Base-by-base conservation (phyloP, 92 coral and sea anemone species). In the Plumapathes pennacea region DNA sequence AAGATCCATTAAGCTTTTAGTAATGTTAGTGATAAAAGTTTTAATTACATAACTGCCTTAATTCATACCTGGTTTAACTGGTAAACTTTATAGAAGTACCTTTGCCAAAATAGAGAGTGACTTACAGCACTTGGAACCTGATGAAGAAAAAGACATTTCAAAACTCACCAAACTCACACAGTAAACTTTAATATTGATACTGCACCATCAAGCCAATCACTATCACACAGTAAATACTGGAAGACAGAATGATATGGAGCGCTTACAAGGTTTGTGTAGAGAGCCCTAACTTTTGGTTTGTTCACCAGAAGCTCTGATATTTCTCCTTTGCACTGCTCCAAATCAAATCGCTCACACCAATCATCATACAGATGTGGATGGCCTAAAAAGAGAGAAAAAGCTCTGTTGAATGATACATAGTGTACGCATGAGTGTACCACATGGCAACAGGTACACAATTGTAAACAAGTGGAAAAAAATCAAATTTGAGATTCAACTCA, bases 231-330 rank as follows among this genome's bases (percentile, higher is more conserved):
- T 36, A 36, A n/a, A 7, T n/a, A 36, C 40, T 36, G 40, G 40
- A 36, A 7, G n/a, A 36, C 40, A 36, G 9, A 36, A 36, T n/a
- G n/a, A n/a, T n/a, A n/a, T n/a, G n/a, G n/a, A 9, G 10, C 36
- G 70, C 96, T 51, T 56, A 94, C 99, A 78, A 88, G 67, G 51
- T 84, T 94, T 9, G 99, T 90, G 39, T 94, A 94, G 28, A 94
- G 76, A 21, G 96, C 77, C 47, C 99, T 81, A 12, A 94, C 77
- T 63, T 94, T 95, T 20, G 95, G 85, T n/a, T 76, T 85, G 69
- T 94, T 94, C 1, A 94, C 99, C 42, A 94, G 83, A 13, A 94
- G 94, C 54, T 89, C 96, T 25, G 99, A 94, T 24, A 94, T 89
- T 36, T 88, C 99, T 37, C 94, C 96, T 39, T 94, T 94, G 77